These are phyloP conservation scores for Sebastes fasciatus DNA, from an alignment of 2,113 vertebrate species.

Conservation along the genomic window DNA sequence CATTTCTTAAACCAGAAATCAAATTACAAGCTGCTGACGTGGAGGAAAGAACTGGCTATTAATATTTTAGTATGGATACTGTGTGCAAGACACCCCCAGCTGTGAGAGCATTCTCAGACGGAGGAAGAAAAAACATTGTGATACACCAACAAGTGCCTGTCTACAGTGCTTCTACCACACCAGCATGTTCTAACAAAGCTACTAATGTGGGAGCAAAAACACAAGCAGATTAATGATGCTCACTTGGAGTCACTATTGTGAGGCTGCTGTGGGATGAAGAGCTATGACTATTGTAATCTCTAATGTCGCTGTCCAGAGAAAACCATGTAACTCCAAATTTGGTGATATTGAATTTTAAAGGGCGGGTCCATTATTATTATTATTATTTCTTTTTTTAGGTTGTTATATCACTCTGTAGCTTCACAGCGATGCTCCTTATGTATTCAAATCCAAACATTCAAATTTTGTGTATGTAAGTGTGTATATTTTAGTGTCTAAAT, in stretches of 20 bases:
- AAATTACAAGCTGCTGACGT: slow-evolving; percentile 78
- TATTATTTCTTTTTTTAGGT: too few species aligned
- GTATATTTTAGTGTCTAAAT: too few species aligned
- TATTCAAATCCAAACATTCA: too few species aligned
- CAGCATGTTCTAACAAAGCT: slow-evolving; percentile 25
- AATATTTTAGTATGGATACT: slow-evolving; percentile 76
- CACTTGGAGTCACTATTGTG: slow-evolving; percentile 1
- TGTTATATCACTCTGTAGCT: too few species aligned
- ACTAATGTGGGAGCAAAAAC: slow-evolving; percentile 8
- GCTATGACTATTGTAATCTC: neutral
- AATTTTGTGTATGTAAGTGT: too few species aligned
- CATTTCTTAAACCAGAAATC: slow-evolving; percentile 75
- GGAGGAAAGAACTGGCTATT: slow-evolving; percentile 65
- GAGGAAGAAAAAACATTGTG: slow-evolving; percentile 16
- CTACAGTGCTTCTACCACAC: slow-evolving; percentile 9
- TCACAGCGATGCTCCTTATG: too few species aligned
- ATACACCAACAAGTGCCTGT: slow-evolving; percentile 75
- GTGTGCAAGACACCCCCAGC: slow-evolving; percentile 51
- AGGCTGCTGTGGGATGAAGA: slow-evolving; percentile 9
- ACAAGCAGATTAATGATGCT: slow-evolving; percentile 41
- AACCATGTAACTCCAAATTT: neutral
- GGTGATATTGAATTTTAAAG: neutral
- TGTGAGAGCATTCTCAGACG: slow-evolving; percentile 41
- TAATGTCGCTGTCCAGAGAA: neutral
- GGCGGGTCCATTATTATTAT: too few species aligned